A percentile compares a stretch with the other conserved stretches of the same genome.
Conservation (phyloP, 2,797 vertebrate genomes). For the Myotis myotis region DNA sequence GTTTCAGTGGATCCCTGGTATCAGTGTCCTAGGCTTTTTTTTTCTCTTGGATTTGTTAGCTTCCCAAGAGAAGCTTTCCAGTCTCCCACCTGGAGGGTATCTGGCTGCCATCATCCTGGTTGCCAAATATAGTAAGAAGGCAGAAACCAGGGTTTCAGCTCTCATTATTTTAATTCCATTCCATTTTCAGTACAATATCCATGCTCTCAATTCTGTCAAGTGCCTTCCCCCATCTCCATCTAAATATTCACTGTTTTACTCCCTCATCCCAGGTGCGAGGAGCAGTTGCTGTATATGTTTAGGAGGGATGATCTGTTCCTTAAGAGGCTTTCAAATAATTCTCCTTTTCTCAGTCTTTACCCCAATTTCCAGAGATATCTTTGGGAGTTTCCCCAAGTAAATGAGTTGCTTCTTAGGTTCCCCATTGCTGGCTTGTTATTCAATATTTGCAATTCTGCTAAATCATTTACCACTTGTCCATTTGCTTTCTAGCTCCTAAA, state of each 20-base stretch:
- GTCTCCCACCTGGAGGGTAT: not conserved
- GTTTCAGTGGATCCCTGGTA: not conserved
- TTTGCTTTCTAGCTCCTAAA: not conserved
- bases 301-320: not conserved
- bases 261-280: not conserved
- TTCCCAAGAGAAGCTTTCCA: not conserved
- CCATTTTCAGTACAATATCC: not conserved
- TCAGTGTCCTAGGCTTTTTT: not conserved
- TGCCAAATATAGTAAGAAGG: not conserved
- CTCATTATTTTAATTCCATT: not conserved
- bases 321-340: not conserved
- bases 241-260: not conserved
- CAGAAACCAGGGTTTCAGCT: not conserved
- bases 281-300: not conserved
- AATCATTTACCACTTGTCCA: not conserved
- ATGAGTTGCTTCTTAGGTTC: not conserved
- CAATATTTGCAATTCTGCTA: not conserved
- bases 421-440: not conserved
- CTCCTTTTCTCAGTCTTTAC: not conserved
- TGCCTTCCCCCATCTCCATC: not conserved
- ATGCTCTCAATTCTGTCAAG: not conserved
- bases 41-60: not conserved
- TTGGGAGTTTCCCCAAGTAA: not conserved
- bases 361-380: not conserved
- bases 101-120: not conserved